A percentile compares a stretch with the other conserved stretches of the same genome.
Evolutionary conservation across 2,797 vertebrate genomes (phyloP).

Genomic region (Sebastes steindachneri): DNA sequence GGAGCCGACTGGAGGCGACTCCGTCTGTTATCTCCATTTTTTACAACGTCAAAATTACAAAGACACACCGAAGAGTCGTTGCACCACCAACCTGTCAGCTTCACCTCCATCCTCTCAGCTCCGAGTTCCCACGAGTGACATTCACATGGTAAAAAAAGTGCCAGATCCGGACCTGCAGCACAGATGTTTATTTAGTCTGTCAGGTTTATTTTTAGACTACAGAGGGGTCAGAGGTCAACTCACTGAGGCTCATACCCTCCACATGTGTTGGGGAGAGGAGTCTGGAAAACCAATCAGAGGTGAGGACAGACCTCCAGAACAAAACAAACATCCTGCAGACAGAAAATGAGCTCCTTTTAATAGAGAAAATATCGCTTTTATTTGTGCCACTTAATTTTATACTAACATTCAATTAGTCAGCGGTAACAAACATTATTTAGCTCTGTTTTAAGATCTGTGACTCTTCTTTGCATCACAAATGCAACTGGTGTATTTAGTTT

Average conservation of each 20-base stretch:
- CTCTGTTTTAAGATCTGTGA: no score
- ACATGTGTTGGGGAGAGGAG: constrained; percentile 26
- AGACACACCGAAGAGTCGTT: neutral
- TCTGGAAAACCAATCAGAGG: constrained; percentile 59
- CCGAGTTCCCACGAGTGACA: constrained; percentile 41
- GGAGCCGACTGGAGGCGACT: neutral
- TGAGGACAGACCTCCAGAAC: constrained; percentile 14
- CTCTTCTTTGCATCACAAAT: neutral
- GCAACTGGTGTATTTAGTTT: neutral
- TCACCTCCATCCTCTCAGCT: neutral
- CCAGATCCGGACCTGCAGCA: constrained; percentile 52
- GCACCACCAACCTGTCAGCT: neutral
- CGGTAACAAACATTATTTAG: neutral
- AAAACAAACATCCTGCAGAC: neutral
- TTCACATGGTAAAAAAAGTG: constrained; percentile 11
- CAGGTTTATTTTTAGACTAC: constrained; percentile 67
- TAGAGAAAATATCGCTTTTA: neutral
- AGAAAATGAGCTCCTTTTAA: constrained; percentile 7
- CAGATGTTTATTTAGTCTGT: constrained; percentile 57
- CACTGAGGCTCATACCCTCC: constrained; percentile 23
- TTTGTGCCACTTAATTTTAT: neutral
- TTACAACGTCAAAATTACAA: neutral
- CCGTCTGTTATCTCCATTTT: neutral
- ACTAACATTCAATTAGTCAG: neutral
- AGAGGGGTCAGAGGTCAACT: constrained; percentile 59